Conservation (phyloP, 2,888 invertebrate species). For the Synergus laeviventris region DNA sequence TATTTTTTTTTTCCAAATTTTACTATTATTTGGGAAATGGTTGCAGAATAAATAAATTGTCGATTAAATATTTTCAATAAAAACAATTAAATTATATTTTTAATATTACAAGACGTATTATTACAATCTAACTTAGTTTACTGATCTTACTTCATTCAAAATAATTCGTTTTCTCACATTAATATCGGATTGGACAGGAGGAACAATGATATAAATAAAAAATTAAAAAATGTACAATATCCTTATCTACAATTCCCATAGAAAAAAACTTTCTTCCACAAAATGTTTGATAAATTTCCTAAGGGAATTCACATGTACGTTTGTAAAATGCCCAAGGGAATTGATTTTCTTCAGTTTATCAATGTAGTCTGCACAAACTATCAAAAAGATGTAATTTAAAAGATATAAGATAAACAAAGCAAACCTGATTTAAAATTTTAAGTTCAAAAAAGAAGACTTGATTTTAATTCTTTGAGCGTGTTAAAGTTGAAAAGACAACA, state of each 20-base stretch:
- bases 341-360: background rate
- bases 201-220: background rate
- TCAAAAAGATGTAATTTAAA: background rate
- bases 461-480: background rate
- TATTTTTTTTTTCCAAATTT: too few species aligned
- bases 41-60: background rate
- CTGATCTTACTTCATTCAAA: background rate
- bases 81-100: background rate
- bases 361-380: background rate
- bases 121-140: background rate
- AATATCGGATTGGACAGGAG: background rate
- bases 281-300: background rate
- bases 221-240: conserved; percentile 7
- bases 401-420: background rate
- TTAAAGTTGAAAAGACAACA: background rate
- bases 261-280: background rate
- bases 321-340: background rate
- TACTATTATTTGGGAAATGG: too few species aligned
- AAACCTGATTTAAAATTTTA: background rate
- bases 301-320: background rate
- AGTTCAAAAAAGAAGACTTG: background rate
- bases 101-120: background rate
- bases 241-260: background rate
- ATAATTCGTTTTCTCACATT: background rate
- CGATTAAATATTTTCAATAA: background rate